These are phyloP conservation scores for Phalacrocorax carbo DNA, from an alignment of 2,113 vertebrate genomes.

Conservation along the genomic window DNA sequence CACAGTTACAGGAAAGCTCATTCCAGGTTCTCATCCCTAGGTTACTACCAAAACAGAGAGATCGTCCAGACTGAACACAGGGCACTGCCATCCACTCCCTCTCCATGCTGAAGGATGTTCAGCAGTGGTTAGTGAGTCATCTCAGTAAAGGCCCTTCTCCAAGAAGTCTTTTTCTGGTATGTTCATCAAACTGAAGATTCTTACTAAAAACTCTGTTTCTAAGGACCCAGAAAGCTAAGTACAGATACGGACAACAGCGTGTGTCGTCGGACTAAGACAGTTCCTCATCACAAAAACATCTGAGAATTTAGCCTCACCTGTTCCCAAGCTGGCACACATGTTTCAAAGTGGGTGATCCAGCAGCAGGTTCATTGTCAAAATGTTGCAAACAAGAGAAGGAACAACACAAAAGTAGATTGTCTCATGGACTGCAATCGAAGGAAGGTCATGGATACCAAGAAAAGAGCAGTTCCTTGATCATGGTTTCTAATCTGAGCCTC, in stretches of 20 bases:
- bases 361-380: background rate
- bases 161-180: background rate
- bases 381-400: background rate
- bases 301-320: background rate
- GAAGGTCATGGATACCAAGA: background rate
- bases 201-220: background rate
- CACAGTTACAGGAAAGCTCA: background rate
- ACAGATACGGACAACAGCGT: background rate
- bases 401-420: background rate
- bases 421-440: background rate
- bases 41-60: background rate
- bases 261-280: background rate
- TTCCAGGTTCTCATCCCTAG: background rate
- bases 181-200: background rate
- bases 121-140: background rate
- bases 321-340: background rate
- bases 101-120: background rate
- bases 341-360: background rate
- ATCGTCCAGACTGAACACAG: background rate
- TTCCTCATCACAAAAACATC: background rate
- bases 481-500: background rate
- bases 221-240: background rate
- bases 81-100: background rate
- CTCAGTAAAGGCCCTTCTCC: background rate
- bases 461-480: rapidly evolving